Evolutionary conservation across 2,113 vertebrate species (phyloP).

Genomic region (Bombycilla garrulus): DNA sequence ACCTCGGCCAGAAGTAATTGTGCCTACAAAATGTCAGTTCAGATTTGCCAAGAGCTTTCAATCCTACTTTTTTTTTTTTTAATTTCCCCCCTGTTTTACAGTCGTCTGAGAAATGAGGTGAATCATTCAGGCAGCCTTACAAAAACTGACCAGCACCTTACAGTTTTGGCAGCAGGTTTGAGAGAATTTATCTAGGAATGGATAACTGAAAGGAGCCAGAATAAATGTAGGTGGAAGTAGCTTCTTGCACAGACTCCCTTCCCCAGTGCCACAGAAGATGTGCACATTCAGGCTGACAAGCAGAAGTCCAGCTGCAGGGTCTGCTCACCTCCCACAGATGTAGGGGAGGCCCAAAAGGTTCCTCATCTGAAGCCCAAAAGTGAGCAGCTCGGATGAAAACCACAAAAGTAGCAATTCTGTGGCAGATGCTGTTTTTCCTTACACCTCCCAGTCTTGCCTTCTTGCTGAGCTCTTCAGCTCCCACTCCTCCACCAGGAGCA

Average conservation of each 20-base stretch:
- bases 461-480: not conserved
- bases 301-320: not conserved
- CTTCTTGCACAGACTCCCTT: not conserved
- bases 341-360: not conserved
- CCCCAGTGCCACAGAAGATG: not conserved
- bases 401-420: not conserved
- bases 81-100: not conserved
- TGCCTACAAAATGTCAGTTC: not conserved
- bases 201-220: not conserved
- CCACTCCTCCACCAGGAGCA: not conserved
- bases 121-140: not conserved
- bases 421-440: slow-evolving; percentile 20
- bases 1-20: not conserved
- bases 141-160: slow-evolving; percentile 24
- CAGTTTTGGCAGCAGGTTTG: not conserved
- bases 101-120: not conserved
- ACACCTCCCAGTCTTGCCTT: not conserved
- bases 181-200: slow-evolving; percentile 12
- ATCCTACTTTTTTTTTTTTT: not conserved
- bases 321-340: not conserved
- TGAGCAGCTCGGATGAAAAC: not conserved
- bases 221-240: not conserved
- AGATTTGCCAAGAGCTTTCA: not conserved
- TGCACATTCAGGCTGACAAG: rapidly evolving
- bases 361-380: not conserved